A percentile compares a stretch with the other conserved stretches of the same genome.
These are phyloP conservation scores for Chloropsis hardwickii DNA, from an alignment of 2,113 vertebrate genomes.

Conservation along the genomic window DNA sequence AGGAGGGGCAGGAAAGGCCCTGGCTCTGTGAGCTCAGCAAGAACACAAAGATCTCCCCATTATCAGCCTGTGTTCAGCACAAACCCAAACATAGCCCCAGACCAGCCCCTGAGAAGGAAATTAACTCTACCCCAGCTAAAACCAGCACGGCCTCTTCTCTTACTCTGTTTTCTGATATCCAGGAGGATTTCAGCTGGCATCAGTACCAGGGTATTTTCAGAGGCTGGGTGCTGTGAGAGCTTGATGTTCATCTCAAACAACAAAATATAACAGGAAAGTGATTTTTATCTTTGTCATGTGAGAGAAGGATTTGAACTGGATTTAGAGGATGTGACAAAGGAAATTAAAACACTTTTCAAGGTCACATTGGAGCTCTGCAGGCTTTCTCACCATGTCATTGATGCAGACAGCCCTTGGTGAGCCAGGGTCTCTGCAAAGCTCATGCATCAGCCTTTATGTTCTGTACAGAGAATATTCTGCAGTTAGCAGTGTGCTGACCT, in stretches of 20 bases:
- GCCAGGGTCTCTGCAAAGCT: neutral
- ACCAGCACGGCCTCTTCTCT: neutral
- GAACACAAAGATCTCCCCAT: neutral
- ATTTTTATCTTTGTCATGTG: neutral
- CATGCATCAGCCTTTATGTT: neutral
- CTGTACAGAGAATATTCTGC: neutral
- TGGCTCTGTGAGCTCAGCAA: neutral
- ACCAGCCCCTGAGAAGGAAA: neutral
- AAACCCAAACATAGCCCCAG: accelerated
- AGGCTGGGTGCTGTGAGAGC: neutral
- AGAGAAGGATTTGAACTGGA: neutral
- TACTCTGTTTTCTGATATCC: neutral
- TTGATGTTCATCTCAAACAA: neutral
- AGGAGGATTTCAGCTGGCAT: neutral
- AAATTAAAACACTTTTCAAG: neutral
- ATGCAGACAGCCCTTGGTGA: neutral
- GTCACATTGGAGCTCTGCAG: neutral
- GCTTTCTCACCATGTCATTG: neutral
- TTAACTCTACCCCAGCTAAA: neutral
- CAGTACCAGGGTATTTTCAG: neutral
- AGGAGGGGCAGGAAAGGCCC: neutral
- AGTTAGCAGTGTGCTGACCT: neutral
- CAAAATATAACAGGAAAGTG: accelerated
- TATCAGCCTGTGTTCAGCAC: neutral
- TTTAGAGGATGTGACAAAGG: neutral